Evolutionary conservation across 2,797 vertebrate genomes (phyloP).

Genomic region (Lutjanus campechanus): DNA sequence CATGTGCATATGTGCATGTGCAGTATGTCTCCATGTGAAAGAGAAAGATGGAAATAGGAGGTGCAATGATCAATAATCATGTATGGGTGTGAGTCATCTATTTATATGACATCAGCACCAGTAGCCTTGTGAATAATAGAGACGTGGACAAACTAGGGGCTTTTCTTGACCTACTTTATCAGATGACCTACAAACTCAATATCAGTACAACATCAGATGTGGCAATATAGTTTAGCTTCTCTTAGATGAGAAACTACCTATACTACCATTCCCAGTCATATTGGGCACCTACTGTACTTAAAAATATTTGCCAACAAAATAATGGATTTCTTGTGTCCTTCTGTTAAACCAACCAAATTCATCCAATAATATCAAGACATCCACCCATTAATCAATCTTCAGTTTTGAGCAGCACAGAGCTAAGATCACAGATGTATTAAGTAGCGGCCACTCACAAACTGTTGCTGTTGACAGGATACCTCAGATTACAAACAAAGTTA

Average conservation of each 20-base stretch:
- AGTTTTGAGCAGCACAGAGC: too few relatives aligned
- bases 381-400: too few relatives aligned
- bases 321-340: too few relatives aligned
- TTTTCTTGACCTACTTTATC: slow-evolving; percentile 40
- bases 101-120: slow-evolving; percentile 53
- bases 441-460: too few relatives aligned
- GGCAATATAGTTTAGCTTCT: background rate
- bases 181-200: slow-evolving; percentile 16
- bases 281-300: too few relatives aligned
- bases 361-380: too few relatives aligned
- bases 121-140: slow-evolving; percentile 2
- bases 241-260: background rate
- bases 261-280: too few relatives aligned
- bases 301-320: too few relatives aligned
- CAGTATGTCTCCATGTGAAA: background rate
- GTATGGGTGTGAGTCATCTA: slow-evolving; percentile 35
- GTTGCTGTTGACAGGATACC: too few relatives aligned
- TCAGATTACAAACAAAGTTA: too few relatives aligned
- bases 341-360: too few relatives aligned
- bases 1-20: background rate
- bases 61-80: slow-evolving; percentile 22
- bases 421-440: too few relatives aligned
- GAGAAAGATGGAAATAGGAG: slow-evolving; percentile 7
- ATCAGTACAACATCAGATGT: background rate
- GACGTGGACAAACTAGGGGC: slow-evolving; percentile 24